These are phyloP conservation scores for Laterallus jamaicensis DNA, from an alignment of 2,113 vertebrate species.

Conservation along the genomic window DNA sequence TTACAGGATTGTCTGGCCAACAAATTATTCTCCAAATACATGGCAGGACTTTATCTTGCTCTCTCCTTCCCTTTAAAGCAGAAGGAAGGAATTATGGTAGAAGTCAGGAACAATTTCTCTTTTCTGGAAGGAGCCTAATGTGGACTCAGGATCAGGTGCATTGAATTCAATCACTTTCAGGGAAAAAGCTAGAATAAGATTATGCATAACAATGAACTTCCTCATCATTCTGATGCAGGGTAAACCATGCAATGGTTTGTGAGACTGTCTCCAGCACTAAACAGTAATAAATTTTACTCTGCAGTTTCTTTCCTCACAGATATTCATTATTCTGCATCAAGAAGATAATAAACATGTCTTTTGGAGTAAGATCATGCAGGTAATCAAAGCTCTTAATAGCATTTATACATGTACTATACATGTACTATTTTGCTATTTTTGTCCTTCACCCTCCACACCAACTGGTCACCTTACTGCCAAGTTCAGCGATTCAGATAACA, in stretches of 20 bases:
- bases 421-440: background rate
- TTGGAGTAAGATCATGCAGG: background rate
- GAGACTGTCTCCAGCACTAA: background rate
- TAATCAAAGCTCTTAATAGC: background rate
- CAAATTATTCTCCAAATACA: background rate
- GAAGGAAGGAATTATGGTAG: background rate
- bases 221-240: background rate
- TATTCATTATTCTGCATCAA: background rate
- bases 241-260: background rate
- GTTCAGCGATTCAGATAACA: background rate
- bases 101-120: background rate
- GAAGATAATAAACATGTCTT: background rate
- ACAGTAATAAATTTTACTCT: background rate
- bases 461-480: background rate
- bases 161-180: background rate
- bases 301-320: background rate
- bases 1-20: background rate
- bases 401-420: background rate
- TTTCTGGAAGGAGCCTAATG: background rate
- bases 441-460: background rate
- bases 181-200: background rate
- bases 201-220: background rate
- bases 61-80: background rate
- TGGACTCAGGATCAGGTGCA: background rate
- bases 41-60: background rate